Conservation (phyloP, 2,888 invertebrate species). For the Leptopilina syphax region DNA sequence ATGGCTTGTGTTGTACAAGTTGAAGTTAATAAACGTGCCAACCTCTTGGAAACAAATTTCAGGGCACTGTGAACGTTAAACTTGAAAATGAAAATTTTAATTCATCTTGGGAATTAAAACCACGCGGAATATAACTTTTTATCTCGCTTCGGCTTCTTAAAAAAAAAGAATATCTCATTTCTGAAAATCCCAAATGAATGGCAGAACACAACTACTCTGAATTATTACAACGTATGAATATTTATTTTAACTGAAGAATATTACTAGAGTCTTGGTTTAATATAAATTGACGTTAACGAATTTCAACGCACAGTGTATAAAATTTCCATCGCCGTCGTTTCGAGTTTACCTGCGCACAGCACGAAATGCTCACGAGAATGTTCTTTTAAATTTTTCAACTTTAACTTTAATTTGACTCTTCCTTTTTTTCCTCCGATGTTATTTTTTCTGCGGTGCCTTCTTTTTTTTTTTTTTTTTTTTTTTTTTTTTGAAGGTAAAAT, state of each 20-base stretch:
- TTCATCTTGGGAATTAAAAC: slow-evolving; percentile 19
- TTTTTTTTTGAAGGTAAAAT: neutral
- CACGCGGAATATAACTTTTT: neutral
- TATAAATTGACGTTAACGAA: neutral
- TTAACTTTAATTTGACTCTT: neutral
- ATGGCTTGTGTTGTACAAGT: neutral
- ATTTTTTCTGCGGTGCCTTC: neutral
- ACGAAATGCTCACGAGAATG: too few relatives aligned
- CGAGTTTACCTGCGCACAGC: too few relatives aligned
- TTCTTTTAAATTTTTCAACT: too few relatives aligned
- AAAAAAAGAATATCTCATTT: neutral
- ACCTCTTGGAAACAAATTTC: slow-evolving; percentile 18
- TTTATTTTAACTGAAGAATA: slow-evolving; percentile 1
- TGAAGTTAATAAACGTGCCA: slow-evolving; percentile 4
- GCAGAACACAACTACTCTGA: neutral
- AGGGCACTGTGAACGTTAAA: neutral
- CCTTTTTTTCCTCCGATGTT: neutral
- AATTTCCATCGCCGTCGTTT: too few relatives aligned
- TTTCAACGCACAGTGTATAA: neutral
- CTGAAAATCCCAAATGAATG: neutral
- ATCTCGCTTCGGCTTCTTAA: neutral
- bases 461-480: neutral
- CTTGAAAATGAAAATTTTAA: slow-evolving; percentile 5
- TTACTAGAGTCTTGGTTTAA: neutral
- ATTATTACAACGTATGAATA: slow-evolving; percentile 9